A percentile compares a stretch with the other conserved stretches of the same genome.
These are phyloP conservation scores for Diplolepis rosae DNA, from an alignment of 2,888 invertebrate species.

Conservation along the genomic window DNA sequence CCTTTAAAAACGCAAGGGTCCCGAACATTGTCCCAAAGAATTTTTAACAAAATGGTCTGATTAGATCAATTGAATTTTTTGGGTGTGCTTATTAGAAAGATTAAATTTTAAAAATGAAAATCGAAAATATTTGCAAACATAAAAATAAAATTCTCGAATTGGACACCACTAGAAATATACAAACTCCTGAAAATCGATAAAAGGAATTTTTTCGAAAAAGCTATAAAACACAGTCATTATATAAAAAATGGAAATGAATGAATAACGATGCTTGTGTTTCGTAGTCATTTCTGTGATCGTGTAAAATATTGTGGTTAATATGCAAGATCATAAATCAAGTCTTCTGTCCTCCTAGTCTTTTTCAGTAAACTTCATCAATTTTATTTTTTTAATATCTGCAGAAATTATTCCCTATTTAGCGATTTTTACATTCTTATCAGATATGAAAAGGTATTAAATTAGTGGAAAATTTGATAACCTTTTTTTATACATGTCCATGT, in stretches of 20 bases:
- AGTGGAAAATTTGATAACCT: too few species aligned
- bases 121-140: not conserved
- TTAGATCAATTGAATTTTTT: not conserved
- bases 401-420: not conserved
- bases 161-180: too few species aligned
- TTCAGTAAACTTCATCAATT: not conserved
- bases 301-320: not conserved
- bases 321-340: constrained; percentile 1
- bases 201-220: not conserved
- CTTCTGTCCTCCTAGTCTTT: not conserved
- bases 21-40: not conserved
- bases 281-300: not conserved
- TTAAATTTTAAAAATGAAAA: not conserved
- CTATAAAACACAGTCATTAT: not conserved
- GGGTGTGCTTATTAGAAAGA: not conserved
- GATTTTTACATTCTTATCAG: too few species aligned
- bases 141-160: too few species aligned
- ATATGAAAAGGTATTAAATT: too few species aligned
- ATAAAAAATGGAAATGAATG: not conserved
- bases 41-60: not conserved
- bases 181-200: not conserved
- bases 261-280: not conserved
- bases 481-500: too few species aligned
- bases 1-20: not conserved
- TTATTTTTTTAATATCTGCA: not conserved